phyloP scores from a whole-genome alignment of 1,140 invertebrate species.

The Laodelphax striatellus region DNA sequence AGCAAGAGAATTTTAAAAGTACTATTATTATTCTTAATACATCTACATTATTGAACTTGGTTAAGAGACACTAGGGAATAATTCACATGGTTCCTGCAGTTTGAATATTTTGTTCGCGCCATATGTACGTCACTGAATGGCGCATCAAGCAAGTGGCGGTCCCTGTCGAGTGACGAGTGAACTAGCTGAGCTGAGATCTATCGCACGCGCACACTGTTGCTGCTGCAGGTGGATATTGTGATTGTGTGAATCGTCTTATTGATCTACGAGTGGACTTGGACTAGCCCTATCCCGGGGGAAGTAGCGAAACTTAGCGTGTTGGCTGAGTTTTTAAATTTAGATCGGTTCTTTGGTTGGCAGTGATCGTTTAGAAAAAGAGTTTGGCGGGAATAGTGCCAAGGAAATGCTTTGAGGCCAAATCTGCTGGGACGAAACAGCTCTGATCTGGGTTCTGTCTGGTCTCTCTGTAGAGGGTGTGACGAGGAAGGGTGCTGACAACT shows the following conservation, averaged over 20 bases:
- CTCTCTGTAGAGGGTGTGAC: constrained; percentile 11
- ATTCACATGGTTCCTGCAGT: too few species aligned
- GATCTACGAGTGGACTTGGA: constrained; percentile 13
- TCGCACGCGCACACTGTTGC: constrained; percentile 2
- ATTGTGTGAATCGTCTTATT: constrained; percentile 4
- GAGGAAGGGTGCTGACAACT: not conserved
- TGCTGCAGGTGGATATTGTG: not conserved
- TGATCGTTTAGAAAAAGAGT: constrained; percentile 5
- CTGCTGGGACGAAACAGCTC: not conserved
- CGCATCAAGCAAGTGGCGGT: too few species aligned
- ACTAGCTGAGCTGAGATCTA: too few species aligned
- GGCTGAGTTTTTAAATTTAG: constrained; percentile 13
- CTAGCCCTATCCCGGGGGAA: constrained; percentile 3
- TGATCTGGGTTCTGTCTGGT: not conserved
- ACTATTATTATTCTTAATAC: too few species aligned
- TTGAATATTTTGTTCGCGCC: too few species aligned
- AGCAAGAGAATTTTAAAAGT: too few species aligned
- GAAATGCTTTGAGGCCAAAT: constrained; percentile 10
- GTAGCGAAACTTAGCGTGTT: constrained; percentile 1
- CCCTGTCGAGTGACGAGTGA: too few species aligned
- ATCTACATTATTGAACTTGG: too few species aligned
- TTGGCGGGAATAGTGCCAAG: constrained; percentile 15
- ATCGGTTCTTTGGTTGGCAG: constrained; percentile 1
- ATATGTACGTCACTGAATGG: too few species aligned
- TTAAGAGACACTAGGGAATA: too few species aligned